These are phyloP conservation scores for Telmatherina bonti DNA, from an alignment of 2,797 vertebrate genomes.

Conservation along the genomic window DNA sequence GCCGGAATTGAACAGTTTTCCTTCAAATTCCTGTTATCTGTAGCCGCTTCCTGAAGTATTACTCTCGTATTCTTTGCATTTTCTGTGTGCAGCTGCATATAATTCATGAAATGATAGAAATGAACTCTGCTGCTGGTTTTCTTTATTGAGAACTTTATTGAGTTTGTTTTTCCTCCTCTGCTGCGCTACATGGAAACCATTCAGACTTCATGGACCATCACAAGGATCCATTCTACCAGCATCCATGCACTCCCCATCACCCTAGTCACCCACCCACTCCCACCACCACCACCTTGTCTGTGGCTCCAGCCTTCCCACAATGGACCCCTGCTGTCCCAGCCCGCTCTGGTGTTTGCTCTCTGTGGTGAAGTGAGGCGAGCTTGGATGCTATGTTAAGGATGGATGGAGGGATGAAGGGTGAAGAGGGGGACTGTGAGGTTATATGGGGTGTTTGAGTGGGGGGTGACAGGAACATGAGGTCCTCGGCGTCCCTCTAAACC, in stretches of 20 bases:
- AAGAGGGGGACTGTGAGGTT: conserved; percentile 40
- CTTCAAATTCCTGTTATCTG: no score
- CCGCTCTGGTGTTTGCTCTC: conserved; percentile 63
- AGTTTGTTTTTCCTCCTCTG: neutral
- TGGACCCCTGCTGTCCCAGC: conserved; percentile 55
- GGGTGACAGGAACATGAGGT: conserved; percentile 47
- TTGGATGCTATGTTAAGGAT: conserved; percentile 44
- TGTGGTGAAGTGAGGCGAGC: conserved; percentile 49
- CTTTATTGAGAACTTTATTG: neutral
- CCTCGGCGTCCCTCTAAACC: conserved; percentile 60
- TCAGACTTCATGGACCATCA: conserved; percentile 9
- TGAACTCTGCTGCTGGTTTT: neutral
- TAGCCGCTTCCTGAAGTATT: no score
- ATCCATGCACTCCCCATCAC: conserved; percentile 15
- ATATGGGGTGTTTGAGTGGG: conserved; percentile 21
- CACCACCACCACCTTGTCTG: conserved; percentile 30
- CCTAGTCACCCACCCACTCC: conserved; percentile 4
- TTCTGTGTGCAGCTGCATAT: no score
- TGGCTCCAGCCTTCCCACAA: conserved; percentile 54
- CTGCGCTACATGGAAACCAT: conserved; percentile 13
- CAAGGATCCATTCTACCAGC: conserved; percentile 40
- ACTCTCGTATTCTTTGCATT: no score
- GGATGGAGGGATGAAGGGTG: conserved; percentile 20
- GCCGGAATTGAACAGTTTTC: no score
- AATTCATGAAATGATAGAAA: no score